Conservation (phyloP, 2,113 vertebrate genomes). For the Dryoscopus gambensis region DNA sequence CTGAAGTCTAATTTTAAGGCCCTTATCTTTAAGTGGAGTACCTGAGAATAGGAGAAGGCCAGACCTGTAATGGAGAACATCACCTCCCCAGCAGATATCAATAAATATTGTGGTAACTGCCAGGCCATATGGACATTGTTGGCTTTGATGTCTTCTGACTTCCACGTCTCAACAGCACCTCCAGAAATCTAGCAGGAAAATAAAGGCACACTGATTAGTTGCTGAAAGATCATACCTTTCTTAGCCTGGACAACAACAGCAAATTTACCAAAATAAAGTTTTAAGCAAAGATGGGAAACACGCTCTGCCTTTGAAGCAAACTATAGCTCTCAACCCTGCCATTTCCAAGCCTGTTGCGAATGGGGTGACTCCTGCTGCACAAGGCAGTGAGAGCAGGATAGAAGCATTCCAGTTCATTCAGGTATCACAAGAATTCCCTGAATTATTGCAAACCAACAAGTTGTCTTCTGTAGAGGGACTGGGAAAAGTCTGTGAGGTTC, state of each 20-base stretch:
- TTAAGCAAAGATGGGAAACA: neutral
- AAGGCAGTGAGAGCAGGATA: neutral
- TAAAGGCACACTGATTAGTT: neutral
- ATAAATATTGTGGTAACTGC: slow-evolving; percentile 91
- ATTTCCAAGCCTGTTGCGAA: neutral
- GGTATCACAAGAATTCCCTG: neutral
- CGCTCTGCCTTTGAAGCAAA: neutral
- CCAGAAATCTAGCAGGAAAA: slow-evolving; percentile 61
- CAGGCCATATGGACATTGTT: slow-evolving; percentile 87
- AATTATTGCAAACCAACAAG: neutral
- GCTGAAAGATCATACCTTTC: neutral
- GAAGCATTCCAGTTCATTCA: neutral
- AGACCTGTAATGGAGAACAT: slow-evolving; percentile 97
- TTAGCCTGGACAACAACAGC: neutral
- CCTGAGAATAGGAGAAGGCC: slow-evolving; percentile 99
- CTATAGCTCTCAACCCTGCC: neutral
- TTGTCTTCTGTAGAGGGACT: neutral
- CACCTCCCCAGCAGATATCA: slow-evolving; percentile 90
- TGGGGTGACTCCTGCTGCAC: neutral
- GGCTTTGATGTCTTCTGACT: slow-evolving; percentile 79
- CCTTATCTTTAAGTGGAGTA: slow-evolving; percentile 40
- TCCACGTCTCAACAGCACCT: slow-evolving; percentile 31
- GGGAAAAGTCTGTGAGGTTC: neutral
- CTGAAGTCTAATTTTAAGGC: neutral
- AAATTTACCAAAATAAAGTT: neutral